Evolutionary conservation across 2,113 vertebrate species (phyloP).

Genomic region (Sakesphorus luctuosus): DNA sequence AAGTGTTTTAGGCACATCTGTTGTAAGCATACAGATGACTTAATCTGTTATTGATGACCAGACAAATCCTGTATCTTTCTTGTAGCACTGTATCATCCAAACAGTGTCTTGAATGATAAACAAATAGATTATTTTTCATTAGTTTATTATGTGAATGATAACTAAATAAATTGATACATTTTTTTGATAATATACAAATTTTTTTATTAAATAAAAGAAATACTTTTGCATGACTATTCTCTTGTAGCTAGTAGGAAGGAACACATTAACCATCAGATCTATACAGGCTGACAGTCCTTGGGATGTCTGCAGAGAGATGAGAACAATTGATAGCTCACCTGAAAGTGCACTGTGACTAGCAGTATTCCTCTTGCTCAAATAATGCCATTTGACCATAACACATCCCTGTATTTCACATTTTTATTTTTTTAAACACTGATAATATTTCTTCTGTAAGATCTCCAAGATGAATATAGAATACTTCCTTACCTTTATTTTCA

Average conservation of each 20-base stretch:
- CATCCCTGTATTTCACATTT: background rate
- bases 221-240: background rate
- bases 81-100: background rate
- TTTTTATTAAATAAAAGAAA: background rate
- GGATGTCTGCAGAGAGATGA: background rate
- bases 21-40: background rate
- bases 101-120: background rate
- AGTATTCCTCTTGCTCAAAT: background rate
- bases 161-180: background rate
- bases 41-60: background rate
- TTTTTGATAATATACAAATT: background rate
- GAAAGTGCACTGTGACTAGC: background rate
- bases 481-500: background rate
- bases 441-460: background rate
- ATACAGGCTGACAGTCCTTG: background rate
- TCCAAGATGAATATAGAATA: background rate
- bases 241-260: background rate
- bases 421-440: constrained; percentile 12
- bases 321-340: background rate
- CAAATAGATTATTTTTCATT: background rate
- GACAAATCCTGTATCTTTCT: background rate
- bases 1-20: background rate
- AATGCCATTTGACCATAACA: background rate
- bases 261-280: background rate
- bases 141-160: background rate